A percentile compares a stretch with the other conserved stretches of the same genome.
These are phyloP conservation scores for Drosophila acutilabella DNA, from an alignment of 2,888 invertebrate species.

Conservation along the genomic window DNA sequence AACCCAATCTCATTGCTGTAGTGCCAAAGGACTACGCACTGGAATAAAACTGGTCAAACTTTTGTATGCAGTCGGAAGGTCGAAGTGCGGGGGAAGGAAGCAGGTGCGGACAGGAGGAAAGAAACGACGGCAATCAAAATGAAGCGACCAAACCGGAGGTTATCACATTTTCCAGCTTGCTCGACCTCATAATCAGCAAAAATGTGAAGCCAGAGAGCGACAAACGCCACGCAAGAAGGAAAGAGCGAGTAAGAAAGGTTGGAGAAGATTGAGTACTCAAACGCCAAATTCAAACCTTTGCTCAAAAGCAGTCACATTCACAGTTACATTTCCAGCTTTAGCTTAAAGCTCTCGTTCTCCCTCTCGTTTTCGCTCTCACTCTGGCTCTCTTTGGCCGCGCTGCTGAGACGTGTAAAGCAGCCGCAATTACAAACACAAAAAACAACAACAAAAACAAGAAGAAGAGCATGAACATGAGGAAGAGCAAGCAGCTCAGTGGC, in stretches of 20 bases:
- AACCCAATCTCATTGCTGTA: slow-evolving; percentile 12
- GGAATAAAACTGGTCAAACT: slow-evolving; percentile 18
- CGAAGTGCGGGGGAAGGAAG: neutral
- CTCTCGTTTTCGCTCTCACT: neutral
- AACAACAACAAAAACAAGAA: slow-evolving; percentile 14
- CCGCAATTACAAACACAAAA: slow-evolving; percentile 37
- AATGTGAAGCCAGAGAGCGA: slow-evolving; percentile 37
- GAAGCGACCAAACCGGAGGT: slow-evolving; percentile 56
- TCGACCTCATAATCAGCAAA: slow-evolving; percentile 69
- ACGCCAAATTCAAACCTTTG: neutral
- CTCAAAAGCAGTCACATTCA: slow-evolving; percentile 12
- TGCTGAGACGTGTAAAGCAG: slow-evolving; percentile 46
- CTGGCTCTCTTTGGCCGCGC: neutral
- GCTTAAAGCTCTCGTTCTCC: slow-evolving; percentile 10
- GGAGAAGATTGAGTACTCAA: neutral
- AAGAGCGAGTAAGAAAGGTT: neutral
- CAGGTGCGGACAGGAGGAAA: neutral
- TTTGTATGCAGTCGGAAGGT: neutral
- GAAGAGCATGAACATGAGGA: neutral
- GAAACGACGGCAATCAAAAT: slow-evolving; percentile 45
- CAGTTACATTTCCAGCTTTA: slow-evolving; percentile 30
- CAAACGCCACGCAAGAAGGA: slow-evolving; percentile 4
- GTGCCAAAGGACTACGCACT: slow-evolving; percentile 16
- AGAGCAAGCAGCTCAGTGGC: slow-evolving; percentile 39
- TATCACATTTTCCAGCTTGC: slow-evolving; percentile 63